phyloP scores from a whole-genome alignment of 2,113 vertebrate species.

The Notarius lentiginosus region DNA sequence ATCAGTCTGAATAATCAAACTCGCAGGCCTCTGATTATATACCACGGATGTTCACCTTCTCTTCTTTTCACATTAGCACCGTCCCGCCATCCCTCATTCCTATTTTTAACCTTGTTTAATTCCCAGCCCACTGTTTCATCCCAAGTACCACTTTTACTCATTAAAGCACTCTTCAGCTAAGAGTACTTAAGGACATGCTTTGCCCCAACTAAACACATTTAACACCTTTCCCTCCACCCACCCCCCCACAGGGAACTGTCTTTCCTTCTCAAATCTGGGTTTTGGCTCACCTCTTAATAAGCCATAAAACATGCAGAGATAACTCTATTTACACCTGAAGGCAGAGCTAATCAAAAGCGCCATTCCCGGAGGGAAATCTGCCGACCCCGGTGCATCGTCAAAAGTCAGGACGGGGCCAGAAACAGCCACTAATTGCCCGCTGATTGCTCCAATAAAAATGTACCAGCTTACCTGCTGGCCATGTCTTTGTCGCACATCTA shows the following conservation, averaged over 20 bases:
- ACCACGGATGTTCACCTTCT: conserved; percentile 23
- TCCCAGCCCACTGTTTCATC: conserved; percentile 22
- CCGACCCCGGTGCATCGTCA: conserved; percentile 17
- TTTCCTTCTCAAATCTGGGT: conserved; percentile 12
- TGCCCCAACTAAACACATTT: conserved; percentile 30
- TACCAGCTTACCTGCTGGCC: conserved; percentile 23
- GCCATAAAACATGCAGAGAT: conserved; percentile 36
- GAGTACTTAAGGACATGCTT: conserved; percentile 31
- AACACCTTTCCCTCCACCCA: neutral
- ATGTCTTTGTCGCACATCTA: conserved; percentile 36
- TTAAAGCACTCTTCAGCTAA: conserved; percentile 37
- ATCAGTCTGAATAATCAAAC: conserved; percentile 18
- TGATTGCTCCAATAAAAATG: conserved; percentile 27
- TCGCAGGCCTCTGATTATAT: conserved; percentile 4
- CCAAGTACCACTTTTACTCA: conserved; percentile 29
- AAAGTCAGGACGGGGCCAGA: conserved; percentile 33
- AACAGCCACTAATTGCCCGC: conserved; percentile 36
- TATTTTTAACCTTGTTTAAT: conserved; percentile 37
- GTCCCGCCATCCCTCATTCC: neutral
- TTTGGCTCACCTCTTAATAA: conserved; percentile 29
- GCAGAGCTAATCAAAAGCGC: conserved; percentile 45
- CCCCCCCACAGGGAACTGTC: neutral
- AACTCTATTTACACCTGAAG: conserved; percentile 49
- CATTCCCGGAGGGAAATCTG: conserved; percentile 25
- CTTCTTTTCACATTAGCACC: neutral